Base-by-base conservation (phyloP, 1,140 invertebrate genomes). In the Diachasmimorpha longicaudata region DNA sequence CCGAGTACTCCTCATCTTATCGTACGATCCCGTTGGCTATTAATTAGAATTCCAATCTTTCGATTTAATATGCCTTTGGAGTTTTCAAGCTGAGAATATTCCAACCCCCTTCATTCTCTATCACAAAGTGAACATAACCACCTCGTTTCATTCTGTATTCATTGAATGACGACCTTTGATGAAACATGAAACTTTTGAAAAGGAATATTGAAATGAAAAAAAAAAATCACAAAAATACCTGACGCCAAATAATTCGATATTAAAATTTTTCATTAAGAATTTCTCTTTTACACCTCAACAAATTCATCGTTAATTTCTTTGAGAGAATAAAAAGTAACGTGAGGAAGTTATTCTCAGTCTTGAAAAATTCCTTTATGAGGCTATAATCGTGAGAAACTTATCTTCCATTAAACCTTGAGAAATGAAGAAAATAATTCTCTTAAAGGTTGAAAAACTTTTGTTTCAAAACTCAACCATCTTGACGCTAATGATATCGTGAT, bases 21-120 rank as follows among this genome's bases (percentile, higher is more conserved):
- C 75, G 78, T 69, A 82, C 79, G 80, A 82, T 79, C 39, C 75
- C 68, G 69, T 19, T 76, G 74, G 77, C 77, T 77, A 81, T 84
- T 84, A 84, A 83, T 83, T 84, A 82, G 78, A 83, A 82, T 83
- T 84, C 82, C 82, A 80, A 82, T 84, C 79, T 77, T 79, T 71
- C 82, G 66, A 80, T 80, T 81, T 80, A 79, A 82, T 79, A 78
- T 74, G 79, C 67, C 52, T 42, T 44, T 14, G 23, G 63, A 52
- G 36, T 36, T 68, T 46, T 68, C 37, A n/a, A 31, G 31, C 31
- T 31, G 31, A 31, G 11, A 25, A 52, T 31, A 21, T 21, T 69
- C 63, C 21, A 69, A 52, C 0, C 23, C 37, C 63, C 46, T 70
- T 58, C 36, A 70, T 70, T 69, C 48, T 70, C 21, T 25, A 63